Evolutionary conservation across 2,888 invertebrate species (phyloP).

Genomic region (Megaustenia siamemsis): DNA sequence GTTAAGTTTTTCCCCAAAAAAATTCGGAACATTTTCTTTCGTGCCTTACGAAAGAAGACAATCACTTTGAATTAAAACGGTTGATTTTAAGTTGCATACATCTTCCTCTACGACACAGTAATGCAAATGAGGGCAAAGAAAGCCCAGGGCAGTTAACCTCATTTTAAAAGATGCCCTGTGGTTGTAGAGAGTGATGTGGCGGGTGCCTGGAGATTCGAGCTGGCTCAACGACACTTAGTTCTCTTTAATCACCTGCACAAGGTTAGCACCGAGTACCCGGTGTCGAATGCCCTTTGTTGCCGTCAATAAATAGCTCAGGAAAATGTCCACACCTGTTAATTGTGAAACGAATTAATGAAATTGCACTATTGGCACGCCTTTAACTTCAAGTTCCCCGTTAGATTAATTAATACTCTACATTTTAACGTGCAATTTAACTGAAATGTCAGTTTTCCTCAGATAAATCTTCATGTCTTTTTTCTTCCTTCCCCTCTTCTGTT

Average conservation of each 20-base stretch:
- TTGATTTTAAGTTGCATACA: neutral
- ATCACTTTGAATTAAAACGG: too few species aligned
- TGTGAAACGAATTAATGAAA: neutral
- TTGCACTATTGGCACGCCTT: neutral
- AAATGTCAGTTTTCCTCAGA: too few species aligned
- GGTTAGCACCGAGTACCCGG: conserved; percentile 14
- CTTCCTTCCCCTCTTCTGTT: too few species aligned
- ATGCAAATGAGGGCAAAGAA: conserved; percentile 4
- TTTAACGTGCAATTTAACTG: too few species aligned
- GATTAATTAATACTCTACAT: neutral
- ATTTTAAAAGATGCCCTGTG: neutral
- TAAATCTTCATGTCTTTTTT: too few species aligned
- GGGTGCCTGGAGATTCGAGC: neutral
- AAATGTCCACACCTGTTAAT: neutral
- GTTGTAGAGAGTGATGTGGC: neutral
- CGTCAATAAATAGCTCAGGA: neutral
- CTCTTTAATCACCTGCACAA: conserved; percentile 19
- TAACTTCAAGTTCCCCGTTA: neutral
- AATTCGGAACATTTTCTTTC: too few species aligned
- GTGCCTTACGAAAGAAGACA: too few species aligned
- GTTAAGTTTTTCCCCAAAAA: too few species aligned
- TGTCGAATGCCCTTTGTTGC: conserved; percentile 17
- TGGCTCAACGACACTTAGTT: neutral
- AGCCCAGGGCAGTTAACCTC: neutral
- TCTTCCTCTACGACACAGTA: neutral